A percentile compares a stretch with the other conserved stretches of the same genome.
phyloP scores from a whole-genome alignment of 2,888 invertebrate genomes.

The Yponomeuta evonymella region DNA sequence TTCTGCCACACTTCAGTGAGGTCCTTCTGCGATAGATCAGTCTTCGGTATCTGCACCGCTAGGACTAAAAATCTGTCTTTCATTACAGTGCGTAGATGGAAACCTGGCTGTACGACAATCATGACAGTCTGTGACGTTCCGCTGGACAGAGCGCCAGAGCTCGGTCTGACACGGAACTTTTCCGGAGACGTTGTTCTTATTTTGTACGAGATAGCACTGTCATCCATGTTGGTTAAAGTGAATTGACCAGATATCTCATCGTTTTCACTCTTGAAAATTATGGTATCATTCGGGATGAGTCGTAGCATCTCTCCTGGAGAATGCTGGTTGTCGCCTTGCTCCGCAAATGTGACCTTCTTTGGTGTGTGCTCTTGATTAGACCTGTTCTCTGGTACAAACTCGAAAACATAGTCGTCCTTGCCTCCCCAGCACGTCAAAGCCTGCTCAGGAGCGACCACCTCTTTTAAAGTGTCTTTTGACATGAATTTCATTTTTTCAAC shows the following conservation, averaged over 20 bases:
- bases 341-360: constrained; percentile 60
- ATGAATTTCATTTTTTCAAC: constrained; percentile 92
- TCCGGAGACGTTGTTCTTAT: constrained; percentile 97
- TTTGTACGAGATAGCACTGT: constrained; percentile 74
- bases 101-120: constrained; percentile 86
- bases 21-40: constrained; percentile 76
- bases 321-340: constrained; percentile 53
- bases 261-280: constrained; percentile 81
- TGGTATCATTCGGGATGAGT: constrained; percentile 81
- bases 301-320: constrained; percentile 76
- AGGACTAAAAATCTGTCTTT: constrained; percentile 93
- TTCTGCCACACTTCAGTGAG: constrained; percentile 85
- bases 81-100: constrained; percentile 79
- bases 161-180: constrained; percentile 94
- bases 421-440: constrained; percentile 90
- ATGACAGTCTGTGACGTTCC: constrained; percentile 79
- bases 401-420: constrained; percentile 81
- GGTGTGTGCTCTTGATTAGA: constrained; percentile 51
- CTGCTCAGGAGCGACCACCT: constrained; percentile 84
- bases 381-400: constrained; percentile 80
- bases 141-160: constrained; percentile 83
- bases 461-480: constrained; percentile 82
- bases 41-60: constrained; percentile 81
- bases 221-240: constrained; percentile 82
- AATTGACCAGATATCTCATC: constrained; percentile 82